Evolutionary conservation across 2,113 vertebrate species (phyloP), one percentile per base, ranked within the genome.

Genomic region (Syngnathus floridae): DNA sequence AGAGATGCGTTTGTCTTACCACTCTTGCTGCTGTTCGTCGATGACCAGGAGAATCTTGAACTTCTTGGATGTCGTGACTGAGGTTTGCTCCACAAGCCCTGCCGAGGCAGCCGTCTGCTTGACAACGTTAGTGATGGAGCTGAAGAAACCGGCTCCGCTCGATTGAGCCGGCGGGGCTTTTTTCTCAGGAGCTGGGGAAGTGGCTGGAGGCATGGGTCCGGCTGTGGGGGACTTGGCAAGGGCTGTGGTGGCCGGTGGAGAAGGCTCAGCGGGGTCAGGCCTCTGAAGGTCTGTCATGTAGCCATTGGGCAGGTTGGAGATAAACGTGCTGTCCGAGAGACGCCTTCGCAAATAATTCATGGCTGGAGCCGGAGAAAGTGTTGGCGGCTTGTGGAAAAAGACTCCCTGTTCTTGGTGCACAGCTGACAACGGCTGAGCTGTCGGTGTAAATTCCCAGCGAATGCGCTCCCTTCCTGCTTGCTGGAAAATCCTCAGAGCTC

Each of bases 281-380:
- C 93, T 93, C 91, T 95, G 94, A 81, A 96, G 92, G 86, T 96
- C 95, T 31, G 93, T 93, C 91, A 97, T 93, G 91, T 96, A 97
- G 84, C 95, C 95, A 86, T 95, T 96, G 81, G 95, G 95, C 74
- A 97, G 93, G 88, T 96, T 96, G 82, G 94, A 94, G 81, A 96
- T 94, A 86, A 97, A 96, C 66, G 93, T 95, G 93, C 95, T 97
- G 91, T 97, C 95, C 51, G 95, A 97, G 78, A 97, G 92, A 82
- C 94, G 92, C 62, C 95, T 93, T 77, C 95, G 91, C 89, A 97
- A 86, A 87, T 94, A 97, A 91, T 97, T 95, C 95, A 97, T 97
- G 89, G 91, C 92, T 89, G 80, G 85, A 84, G 65, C 64, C 40
- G 48, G 64, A 36, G 61, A 46, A 35, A 22, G 65, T 21, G 46